A percentile compares a stretch with the other conserved stretches of the same genome.
Conservation (phyloP, 2,888 invertebrate genomes). For the Zhuqinia jingwanae region DNA sequence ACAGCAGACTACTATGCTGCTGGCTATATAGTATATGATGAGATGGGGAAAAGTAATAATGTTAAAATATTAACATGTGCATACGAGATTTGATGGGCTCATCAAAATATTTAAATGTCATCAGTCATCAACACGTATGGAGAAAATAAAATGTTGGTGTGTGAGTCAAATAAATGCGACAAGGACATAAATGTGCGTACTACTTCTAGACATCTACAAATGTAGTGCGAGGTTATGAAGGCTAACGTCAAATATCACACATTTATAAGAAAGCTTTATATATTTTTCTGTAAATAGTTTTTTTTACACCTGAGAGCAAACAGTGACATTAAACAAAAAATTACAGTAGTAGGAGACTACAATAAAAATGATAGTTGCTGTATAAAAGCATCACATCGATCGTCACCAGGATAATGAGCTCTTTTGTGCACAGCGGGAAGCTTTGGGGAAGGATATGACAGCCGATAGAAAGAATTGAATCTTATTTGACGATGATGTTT, state of each 20-base stretch:
- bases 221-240: not conserved
- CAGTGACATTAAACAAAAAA: not conserved
- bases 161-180: not conserved
- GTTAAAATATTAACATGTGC: constrained; percentile 37
- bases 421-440: constrained; percentile 53
- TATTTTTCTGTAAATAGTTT: too few species aligned
- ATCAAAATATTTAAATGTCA: constrained; percentile 60
- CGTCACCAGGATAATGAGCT: constrained; percentile 62
- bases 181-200: not conserved
- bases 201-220: not conserved
- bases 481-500: constrained; percentile 25
- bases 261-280: not conserved
- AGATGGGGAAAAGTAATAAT: constrained; percentile 38
- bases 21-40: not conserved
- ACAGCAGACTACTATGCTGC: too few species aligned
- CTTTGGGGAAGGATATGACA: constrained; percentile 9
- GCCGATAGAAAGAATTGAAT: constrained; percentile 23
- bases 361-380: constrained; percentile 37
- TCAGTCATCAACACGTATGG: not conserved
- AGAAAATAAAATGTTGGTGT: not conserved
- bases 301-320: constrained; percentile 14
- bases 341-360: not conserved
- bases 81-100: constrained; percentile 36
- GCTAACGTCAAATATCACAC: not conserved
- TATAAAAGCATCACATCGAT: constrained; percentile 24